These are phyloP conservation scores for Oceanites oceanicus DNA, from an alignment of 2,113 vertebrate species.

Conservation along the genomic window DNA sequence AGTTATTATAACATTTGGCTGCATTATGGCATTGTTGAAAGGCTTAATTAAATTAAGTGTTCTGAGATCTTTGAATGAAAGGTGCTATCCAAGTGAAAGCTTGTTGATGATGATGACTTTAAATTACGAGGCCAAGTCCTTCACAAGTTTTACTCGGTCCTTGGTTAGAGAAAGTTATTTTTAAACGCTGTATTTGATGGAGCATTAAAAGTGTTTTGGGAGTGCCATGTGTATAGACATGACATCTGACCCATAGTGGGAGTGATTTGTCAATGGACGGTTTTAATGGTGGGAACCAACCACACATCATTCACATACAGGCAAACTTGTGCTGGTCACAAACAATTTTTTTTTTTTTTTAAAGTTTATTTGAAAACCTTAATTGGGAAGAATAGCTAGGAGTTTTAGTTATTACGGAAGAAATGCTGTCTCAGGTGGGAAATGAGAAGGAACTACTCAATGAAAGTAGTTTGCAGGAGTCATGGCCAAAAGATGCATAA, in stretches of 20 bases:
- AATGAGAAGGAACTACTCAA: neutral
- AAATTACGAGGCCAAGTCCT: slow-evolving; percentile 20
- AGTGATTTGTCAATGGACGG: neutral
- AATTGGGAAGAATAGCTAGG: neutral
- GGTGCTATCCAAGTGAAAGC: slow-evolving; percentile 62
- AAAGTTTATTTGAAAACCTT: neutral
- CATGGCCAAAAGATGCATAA: neutral
- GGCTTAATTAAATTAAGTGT: slow-evolving; percentile 67
- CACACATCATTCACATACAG: neutral
- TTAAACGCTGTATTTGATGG: neutral
- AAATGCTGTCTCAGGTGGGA: neutral
- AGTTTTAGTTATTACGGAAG: neutral
- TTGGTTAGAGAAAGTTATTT: slow-evolving; percentile 28
- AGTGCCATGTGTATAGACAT: neutral
- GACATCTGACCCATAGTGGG: neutral
- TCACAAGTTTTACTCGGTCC: slow-evolving; percentile 15
- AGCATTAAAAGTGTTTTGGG: neutral
- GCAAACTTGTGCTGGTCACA: neutral
- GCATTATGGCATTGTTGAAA: slow-evolving; percentile 61
- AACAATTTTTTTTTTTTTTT: neutral
- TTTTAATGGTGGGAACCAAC: neutral
- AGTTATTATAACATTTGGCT: slow-evolving; percentile 67
- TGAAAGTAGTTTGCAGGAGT: neutral
- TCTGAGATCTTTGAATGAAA: slow-evolving; percentile 59
- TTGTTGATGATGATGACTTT: slow-evolving; percentile 49